These are phyloP conservation scores for Tenthredo distinguenda DNA, from an alignment of 2,888 invertebrate genomes.

Conservation along the genomic window DNA sequence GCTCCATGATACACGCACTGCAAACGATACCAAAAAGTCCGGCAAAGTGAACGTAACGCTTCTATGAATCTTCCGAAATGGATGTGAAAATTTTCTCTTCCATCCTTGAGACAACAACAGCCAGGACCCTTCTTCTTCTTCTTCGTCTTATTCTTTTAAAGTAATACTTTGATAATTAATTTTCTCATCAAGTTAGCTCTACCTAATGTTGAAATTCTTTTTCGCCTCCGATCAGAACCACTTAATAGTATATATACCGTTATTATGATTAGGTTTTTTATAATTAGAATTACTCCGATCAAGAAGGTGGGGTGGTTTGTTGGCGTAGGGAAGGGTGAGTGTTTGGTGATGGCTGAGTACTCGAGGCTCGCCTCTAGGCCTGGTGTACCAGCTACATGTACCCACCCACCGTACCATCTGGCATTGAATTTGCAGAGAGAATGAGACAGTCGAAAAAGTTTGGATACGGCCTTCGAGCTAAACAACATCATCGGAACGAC, in stretches of 20 bases:
- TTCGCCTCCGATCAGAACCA: conserved; percentile 1
- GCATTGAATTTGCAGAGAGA: background rate
- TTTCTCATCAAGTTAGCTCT: conserved; percentile 6
- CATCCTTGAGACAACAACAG: background rate
- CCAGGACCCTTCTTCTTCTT: background rate
- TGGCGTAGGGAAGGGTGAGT: conserved; percentile 37
- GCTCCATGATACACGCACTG: background rate
- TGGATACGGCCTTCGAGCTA: background rate
- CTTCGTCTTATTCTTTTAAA: background rate
- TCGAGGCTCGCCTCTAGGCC: background rate
- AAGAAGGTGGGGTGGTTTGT: conserved; percentile 30
- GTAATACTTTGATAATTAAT: conserved; percentile 26
- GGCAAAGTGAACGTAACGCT: background rate
- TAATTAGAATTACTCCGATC: conserved; percentile 67
- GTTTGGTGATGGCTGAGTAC: conserved; percentile 41
- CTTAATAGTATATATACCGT: conserved; percentile 28
- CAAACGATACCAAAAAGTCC: background rate
- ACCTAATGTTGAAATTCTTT: background rate
- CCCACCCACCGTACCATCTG: background rate
- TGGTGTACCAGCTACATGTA: background rate
- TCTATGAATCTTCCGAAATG: background rate
- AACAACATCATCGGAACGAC: conserved; percentile 10
- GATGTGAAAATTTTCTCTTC: background rate
- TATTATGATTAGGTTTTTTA: conserved; percentile 67
- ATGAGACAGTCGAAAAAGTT: background rate